Percentiles rank a stretch among this genome's conserved stretches.
Conservation (phyloP, 2,888 invertebrate species). For the Stictocephala bisonia region DNA sequence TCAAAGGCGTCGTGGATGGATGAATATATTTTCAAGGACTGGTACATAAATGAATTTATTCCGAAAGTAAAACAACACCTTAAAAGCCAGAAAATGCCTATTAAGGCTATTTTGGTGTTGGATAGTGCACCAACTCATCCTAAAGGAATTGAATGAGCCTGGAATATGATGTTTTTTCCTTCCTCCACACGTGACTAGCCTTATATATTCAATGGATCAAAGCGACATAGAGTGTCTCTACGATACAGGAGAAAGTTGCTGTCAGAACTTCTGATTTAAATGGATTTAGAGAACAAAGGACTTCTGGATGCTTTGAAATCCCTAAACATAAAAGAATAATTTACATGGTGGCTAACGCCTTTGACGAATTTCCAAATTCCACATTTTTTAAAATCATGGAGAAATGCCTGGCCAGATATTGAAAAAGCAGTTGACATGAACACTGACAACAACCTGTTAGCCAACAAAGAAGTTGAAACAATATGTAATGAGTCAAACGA, state of each 20-base stretch:
- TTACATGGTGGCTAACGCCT: slow-evolving; percentile 45
- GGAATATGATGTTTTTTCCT: slow-evolving; percentile 39
- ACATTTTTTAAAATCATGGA: slow-evolving; percentile 51
- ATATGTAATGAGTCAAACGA: no score
- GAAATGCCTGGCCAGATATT: slow-evolving; percentile 40
- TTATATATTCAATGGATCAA: slow-evolving; percentile 57
- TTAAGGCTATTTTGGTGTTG: slow-evolving; percentile 54
- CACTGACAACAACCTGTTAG: no score
- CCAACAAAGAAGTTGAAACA: no score
- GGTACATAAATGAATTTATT: slow-evolving; percentile 50
- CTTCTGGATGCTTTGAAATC: slow-evolving; percentile 31
- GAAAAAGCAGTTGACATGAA: no score
- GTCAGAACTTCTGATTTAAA: slow-evolving; percentile 17
- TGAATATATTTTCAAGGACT: slow-evolving; percentile 40
- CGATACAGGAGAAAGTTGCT: slow-evolving; percentile 53
- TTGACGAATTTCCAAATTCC: slow-evolving; percentile 48
- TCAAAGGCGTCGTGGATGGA: slow-evolving; percentile 50
- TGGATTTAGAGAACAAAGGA: not conserved
- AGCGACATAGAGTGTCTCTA: slow-evolving; percentile 54
- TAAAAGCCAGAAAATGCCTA: slow-evolving; percentile 39
- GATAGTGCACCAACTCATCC: slow-evolving; percentile 55
- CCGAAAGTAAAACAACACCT: slow-evolving; percentile 48
- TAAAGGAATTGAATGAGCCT: not conserved
- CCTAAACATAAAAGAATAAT: slow-evolving; percentile 24
- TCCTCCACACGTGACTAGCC: slow-evolving; percentile 54